Evolutionary conservation across 2,888 invertebrate genomes (phyloP).

Genomic region (Sminthurinus aureus): DNA sequence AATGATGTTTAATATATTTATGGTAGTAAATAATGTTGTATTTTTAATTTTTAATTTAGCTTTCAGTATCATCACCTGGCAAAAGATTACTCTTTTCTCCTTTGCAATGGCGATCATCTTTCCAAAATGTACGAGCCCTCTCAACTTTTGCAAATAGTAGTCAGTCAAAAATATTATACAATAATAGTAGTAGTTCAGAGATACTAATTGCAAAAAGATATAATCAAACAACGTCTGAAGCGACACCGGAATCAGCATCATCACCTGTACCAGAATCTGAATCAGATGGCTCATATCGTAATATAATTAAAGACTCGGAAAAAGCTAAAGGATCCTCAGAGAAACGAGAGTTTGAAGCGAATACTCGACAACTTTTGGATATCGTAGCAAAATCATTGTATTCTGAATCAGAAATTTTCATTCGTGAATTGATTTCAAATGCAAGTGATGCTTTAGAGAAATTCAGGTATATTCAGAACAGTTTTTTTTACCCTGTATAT

Average conservation of each 20-base stretch:
- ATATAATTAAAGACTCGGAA: constrained; percentile 40
- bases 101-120: not conserved
- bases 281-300: not conserved
- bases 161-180: not conserved
- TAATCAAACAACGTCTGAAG: not conserved
- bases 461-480: too few species aligned
- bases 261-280: not conserved
- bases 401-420: constrained; percentile 98
- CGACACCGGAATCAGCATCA: not conserved
- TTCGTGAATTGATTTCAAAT: constrained; percentile 94
- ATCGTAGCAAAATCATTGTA: constrained; percentile 92
- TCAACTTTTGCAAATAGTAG: not conserved
- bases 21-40: too few species aligned
- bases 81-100: not conserved
- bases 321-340: constrained; percentile 67
- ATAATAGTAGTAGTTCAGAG: not conserved
- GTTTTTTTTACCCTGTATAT: too few species aligned
- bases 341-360: constrained; percentile 93
- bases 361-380: not conserved
- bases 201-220: not conserved
- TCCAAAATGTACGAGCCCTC: not conserved
- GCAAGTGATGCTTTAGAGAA: constrained; percentile 97
- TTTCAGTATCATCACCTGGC: not conserved
- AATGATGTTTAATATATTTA: too few species aligned
- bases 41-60: not conserved